Evolutionary conservation across 2,888 invertebrate species (phyloP).

Genomic region (Cactoblastis cactorum): DNA sequence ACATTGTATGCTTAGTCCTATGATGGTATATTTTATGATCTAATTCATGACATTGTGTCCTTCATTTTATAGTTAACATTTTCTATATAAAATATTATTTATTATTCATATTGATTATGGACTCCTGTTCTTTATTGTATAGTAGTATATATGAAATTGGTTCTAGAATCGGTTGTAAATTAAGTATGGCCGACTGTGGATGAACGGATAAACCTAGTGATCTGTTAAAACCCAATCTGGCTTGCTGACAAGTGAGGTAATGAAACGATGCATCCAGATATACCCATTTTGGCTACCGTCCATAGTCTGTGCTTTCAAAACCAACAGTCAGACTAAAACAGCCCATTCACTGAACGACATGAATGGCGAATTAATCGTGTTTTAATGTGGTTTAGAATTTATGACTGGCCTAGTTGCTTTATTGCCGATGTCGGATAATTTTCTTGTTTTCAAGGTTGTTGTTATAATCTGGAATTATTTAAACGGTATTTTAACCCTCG

Average conservation of each 20-base stretch:
- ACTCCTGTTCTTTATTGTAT: too few species aligned
- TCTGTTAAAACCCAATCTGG: constrained; percentile 34
- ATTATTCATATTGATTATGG: too few species aligned
- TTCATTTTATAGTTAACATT: too few species aligned
- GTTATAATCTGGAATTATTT: too few species aligned
- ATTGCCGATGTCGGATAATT: background rate
- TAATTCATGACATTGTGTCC: background rate
- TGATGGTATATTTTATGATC: background rate
- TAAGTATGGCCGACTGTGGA: constrained; percentile 13
- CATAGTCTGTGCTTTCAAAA: constrained; percentile 2
- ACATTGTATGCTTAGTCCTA: background rate
- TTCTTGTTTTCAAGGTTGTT: background rate
- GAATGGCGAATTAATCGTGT: background rate
- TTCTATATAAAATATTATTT: too few species aligned
- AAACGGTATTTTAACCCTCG: too few species aligned
- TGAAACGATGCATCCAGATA: constrained; percentile 30
- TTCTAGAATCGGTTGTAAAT: too few species aligned
- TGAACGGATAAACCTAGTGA: constrained; percentile 12
- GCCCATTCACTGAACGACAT: constrained; percentile 1
- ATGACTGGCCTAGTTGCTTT: background rate
- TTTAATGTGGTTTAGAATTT: background rate
- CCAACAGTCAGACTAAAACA: background rate
- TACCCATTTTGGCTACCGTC: constrained; percentile 34
- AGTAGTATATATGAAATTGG: too few species aligned
- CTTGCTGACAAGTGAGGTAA: constrained; percentile 37